A percentile compares a stretch with the other conserved stretches of the same genome.
These are phyloP conservation scores for Trichogramma dendrolimi DNA, from an alignment of 2,888 invertebrate genomes.

Conservation along the genomic window DNA sequence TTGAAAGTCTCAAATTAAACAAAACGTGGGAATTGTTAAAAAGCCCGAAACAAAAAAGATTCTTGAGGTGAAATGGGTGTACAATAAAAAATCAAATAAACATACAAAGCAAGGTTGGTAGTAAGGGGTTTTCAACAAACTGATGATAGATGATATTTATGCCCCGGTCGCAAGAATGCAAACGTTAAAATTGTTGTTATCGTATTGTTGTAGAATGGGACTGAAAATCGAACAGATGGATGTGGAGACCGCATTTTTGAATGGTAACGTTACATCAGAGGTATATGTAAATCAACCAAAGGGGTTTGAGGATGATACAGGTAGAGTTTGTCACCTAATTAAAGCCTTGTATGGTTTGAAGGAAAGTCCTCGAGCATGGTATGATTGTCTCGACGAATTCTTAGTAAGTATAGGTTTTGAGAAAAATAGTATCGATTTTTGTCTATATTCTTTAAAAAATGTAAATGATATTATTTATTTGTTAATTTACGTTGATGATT, in stretches of 20 bases:
- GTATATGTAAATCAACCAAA: conserved; percentile 26
- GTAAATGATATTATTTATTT: too few relatives aligned
- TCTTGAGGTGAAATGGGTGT: conserved; percentile 2
- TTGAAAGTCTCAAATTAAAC: neutral
- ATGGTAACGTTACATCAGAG: conserved; percentile 23
- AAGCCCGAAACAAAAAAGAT: neutral
- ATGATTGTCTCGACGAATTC: too few relatives aligned
- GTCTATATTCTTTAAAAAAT: too few relatives aligned
- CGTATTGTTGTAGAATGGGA: conserved; percentile 2
- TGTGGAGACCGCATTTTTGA: conserved; percentile 25
- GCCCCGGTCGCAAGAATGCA: conserved; percentile 7
- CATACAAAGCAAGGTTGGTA: conserved; percentile 9
- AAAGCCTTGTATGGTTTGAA: conserved; percentile 21
- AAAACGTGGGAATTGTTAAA: conserved; percentile 1
- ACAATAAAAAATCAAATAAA: conserved; percentile 1
- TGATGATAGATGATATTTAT: conserved; percentile 5
- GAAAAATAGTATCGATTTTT: too few relatives aligned
- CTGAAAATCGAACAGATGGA: conserved; percentile 19
- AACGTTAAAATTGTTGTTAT: conserved; percentile 10
- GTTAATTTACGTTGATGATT: too few relatives aligned
- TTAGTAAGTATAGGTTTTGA: too few relatives aligned
- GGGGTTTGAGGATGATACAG: conserved; percentile 23
- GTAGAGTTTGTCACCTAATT: conserved; percentile 23
- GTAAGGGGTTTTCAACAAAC: conserved; percentile 14
- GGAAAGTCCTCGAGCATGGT: conserved; percentile 11